Evolutionary conservation across 2,888 invertebrate species (phyloP).

Genomic region (Chironomus riparius): DNA sequence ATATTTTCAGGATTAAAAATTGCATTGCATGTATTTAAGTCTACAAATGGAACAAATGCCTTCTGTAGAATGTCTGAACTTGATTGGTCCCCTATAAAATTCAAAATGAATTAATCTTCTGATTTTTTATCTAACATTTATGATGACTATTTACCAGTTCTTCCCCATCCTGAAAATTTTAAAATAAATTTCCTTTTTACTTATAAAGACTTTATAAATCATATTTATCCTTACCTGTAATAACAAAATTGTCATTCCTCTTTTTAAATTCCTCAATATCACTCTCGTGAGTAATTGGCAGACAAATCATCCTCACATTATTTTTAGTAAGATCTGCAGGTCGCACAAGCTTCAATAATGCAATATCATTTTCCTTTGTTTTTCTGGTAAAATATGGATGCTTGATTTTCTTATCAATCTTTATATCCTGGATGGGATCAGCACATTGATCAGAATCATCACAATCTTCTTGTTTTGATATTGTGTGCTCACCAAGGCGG

Average conservation of each 20-base stretch:
- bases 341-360: neutral
- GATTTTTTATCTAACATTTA: too few species aligned
- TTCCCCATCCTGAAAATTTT: neutral
- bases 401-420: neutral
- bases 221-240: neutral
- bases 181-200: neutral
- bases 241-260: neutral
- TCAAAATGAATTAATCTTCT: too few species aligned
- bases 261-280: neutral
- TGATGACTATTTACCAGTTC: neutral
- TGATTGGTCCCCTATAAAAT: neutral
- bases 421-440: constrained; percentile 17
- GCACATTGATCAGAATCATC: neutral
- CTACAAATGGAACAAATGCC: neutral
- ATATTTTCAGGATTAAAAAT: neutral
- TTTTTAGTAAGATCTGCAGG: neutral
- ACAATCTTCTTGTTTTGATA: constrained; percentile 6
- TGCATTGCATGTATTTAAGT: neutral
- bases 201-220: neutral
- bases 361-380: neutral
- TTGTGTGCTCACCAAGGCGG: neutral
- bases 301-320: neutral
- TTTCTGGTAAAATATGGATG: neutral
- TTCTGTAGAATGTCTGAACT: neutral
- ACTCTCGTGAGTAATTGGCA: neutral